phyloP scores from a whole-genome alignment of 2,888 invertebrate genomes.

The Troides oblongomaculatus region DNA sequence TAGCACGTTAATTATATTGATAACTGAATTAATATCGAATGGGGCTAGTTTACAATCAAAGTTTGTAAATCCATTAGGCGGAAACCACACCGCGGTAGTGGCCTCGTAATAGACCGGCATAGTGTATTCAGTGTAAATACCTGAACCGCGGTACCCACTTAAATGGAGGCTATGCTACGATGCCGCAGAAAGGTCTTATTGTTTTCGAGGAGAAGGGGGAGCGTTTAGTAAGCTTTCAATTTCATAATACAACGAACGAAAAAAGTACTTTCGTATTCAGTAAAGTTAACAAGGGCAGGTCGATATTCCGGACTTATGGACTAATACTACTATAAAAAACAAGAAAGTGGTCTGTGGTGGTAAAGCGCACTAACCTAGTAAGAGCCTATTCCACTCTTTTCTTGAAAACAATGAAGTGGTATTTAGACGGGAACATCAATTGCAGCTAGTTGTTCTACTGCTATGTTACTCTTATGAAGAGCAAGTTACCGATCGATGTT shows the following conservation, averaged over 20 bases:
- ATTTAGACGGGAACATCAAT: no score
- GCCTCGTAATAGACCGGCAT: conserved; percentile 4
- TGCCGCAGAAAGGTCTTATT: conserved; percentile 2
- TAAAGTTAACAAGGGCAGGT: no score
- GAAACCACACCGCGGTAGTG: conserved; percentile 1
- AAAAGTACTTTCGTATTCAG: no score
- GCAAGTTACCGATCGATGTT: no score
- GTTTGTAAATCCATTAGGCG: conserved; percentile 22
- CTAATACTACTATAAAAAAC: no score
- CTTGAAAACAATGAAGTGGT: no score
- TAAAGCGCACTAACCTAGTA: no score
- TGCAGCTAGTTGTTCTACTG: no score
- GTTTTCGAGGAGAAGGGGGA: not conserved
- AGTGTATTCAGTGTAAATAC: not conserved
- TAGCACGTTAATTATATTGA: not conserved
- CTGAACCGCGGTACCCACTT: conserved; percentile 1
- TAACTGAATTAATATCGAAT: conserved; percentile 9
- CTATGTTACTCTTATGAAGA: no score
- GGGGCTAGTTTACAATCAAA: not conserved
- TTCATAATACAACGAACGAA: not conserved
- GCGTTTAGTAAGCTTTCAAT: not conserved
- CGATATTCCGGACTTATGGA: no score
- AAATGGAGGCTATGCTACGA: conserved; percentile 1
- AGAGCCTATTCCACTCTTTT: no score
- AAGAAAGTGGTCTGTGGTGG: no score